phyloP scores from a whole-genome alignment of 2,888 invertebrate species.

The Drosophila falleni region DNA sequence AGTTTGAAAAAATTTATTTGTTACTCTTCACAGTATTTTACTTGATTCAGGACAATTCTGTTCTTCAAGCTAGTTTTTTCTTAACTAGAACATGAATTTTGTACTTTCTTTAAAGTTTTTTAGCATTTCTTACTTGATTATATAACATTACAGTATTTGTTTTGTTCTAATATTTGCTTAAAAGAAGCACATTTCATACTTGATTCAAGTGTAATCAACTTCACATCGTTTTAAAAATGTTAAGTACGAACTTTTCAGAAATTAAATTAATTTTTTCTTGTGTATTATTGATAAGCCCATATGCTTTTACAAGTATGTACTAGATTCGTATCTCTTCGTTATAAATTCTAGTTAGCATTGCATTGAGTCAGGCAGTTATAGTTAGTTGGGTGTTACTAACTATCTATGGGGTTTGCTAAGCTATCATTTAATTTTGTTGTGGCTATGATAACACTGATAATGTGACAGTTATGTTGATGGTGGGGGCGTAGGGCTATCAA shows the following conservation, averaged over 20 bases:
- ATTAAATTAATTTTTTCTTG: background rate
- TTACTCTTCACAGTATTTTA: background rate
- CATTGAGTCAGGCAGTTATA: slow-evolving; percentile 14
- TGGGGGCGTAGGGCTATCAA: slow-evolving; percentile 16
- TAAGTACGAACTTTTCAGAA: background rate
- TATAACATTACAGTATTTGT: background rate
- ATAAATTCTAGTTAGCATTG: background rate
- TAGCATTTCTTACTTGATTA: background rate
- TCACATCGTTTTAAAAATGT: background rate
- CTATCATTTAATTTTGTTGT: slow-evolving; percentile 5
- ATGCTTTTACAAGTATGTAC: background rate
- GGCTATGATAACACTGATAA: slow-evolving; percentile 12
- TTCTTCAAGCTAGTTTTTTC: background rate
- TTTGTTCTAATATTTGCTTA: too few species aligned
- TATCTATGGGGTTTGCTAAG: slow-evolving; percentile 1
- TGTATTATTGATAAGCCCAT: slow-evolving; percentile 12
- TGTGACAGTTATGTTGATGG: slow-evolving; percentile 6
- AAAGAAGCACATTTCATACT: background rate
- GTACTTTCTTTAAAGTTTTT: too few species aligned
- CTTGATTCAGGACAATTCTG: background rate
- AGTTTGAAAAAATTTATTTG: background rate
- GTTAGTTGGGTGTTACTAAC: slow-evolving; percentile 3
- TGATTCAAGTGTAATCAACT: background rate
- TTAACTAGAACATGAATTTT: background rate
- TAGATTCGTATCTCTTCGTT: slow-evolving; percentile 13